These are phyloP conservation scores for Rhea americana DNA, from an alignment of 2,113 vertebrate species.

Conservation along the genomic window DNA sequence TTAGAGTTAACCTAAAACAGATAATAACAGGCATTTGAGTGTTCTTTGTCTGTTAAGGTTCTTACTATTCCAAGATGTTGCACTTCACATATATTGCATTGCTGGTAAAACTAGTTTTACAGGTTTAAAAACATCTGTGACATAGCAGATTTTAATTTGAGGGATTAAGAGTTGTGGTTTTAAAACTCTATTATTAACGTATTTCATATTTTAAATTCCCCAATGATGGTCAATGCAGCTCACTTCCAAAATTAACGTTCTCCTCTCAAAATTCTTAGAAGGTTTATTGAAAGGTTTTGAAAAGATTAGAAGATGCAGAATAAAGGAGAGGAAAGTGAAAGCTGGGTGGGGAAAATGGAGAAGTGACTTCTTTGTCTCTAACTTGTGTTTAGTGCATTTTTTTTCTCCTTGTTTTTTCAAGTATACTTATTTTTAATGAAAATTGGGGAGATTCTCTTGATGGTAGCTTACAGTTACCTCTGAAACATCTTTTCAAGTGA, in stretches of 20 bases:
- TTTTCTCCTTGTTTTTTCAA: background rate
- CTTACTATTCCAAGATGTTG: background rate
- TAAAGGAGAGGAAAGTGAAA: background rate
- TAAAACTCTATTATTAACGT: background rate
- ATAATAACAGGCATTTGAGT: background rate
- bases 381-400: background rate
- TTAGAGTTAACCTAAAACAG: too few species aligned
- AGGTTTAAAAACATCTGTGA: background rate
- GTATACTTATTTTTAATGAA: background rate
- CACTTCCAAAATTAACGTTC: background rate
- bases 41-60: background rate
- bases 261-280: background rate
- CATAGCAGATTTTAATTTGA: background rate
- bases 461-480: background rate
- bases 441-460: background rate
- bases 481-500: background rate
- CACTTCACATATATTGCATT: background rate
- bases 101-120: background rate
- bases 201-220: background rate
- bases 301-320: background rate
- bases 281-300: background rate
- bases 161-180: background rate
- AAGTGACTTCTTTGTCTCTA: background rate
- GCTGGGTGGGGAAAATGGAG: background rate
- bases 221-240: background rate